phyloP scores from a whole-genome alignment of 2,888 invertebrate species.

The Trachelus stipa region DNA sequence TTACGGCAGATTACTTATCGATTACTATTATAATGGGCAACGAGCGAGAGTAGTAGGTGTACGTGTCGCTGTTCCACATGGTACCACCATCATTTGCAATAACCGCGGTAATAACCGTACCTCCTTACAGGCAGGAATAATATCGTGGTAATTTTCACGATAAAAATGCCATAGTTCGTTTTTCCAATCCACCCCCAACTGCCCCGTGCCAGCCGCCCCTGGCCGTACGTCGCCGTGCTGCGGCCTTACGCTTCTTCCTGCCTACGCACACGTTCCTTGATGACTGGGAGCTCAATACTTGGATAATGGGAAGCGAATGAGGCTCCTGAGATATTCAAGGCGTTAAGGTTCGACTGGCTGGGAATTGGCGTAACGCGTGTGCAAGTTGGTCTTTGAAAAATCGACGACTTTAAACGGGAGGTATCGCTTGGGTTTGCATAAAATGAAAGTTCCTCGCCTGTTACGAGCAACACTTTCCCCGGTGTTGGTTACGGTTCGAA shows the following conservation, averaged over 20 bases:
- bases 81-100: constrained; percentile 55
- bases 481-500: constrained; percentile 20
- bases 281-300: background rate
- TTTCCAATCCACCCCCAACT: constrained; percentile 16
- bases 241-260: background rate
- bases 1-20: constrained; percentile 57
- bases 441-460: constrained; percentile 39
- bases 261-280: background rate
- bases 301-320: background rate
- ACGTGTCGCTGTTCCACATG: constrained; percentile 32
- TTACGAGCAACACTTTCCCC: constrained; percentile 31
- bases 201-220: background rate
- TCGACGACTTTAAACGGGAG: constrained; percentile 42
- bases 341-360: background rate
- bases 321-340: background rate
- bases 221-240: background rate
- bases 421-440: constrained; percentile 50
- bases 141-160: constrained; percentile 43
- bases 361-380: constrained; percentile 16
- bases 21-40: constrained; percentile 52
- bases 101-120: constrained; percentile 56
- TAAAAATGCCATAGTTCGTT: constrained; percentile 35
- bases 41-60: constrained; percentile 25
- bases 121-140: constrained; percentile 50
- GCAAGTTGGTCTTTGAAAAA: constrained; percentile 45